A percentile compares a stretch with the other conserved stretches of the same genome.
These are phyloP conservation scores for Zaprionus tsacasi DNA, from an alignment of 1,140 invertebrate genomes.

Conservation along the genomic window DNA sequence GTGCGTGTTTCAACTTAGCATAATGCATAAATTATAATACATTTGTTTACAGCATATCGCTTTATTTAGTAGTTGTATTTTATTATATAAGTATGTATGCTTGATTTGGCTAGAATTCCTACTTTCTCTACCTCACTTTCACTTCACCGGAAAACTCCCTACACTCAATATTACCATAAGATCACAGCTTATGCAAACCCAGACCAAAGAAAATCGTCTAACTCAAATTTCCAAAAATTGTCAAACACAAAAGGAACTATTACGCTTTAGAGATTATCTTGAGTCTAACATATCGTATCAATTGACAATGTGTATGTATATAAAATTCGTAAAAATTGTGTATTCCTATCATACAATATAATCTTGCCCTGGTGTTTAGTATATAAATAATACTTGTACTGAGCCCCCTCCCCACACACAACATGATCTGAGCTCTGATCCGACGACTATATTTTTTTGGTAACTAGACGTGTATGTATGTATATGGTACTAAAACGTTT, in stretches of 20 bases:
- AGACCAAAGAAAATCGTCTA: slow-evolving; percentile 10
- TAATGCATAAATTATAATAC: slow-evolving; percentile 72
- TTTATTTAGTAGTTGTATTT: slow-evolving; percentile 8
- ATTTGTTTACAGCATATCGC: slow-evolving; percentile 59
- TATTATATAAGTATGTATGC: slow-evolving; percentile 11
- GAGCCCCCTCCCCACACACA: slow-evolving; percentile 30
- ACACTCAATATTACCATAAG: slow-evolving; percentile 27
- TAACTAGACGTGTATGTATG: background rate
- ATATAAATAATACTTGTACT: slow-evolving; percentile 69
- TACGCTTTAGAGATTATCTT: background rate
- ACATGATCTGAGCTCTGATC: slow-evolving; percentile 15
- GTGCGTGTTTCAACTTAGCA: slow-evolving; percentile 52
- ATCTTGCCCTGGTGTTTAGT: slow-evolving; percentile 8
- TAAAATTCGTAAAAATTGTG: slow-evolving; percentile 72
- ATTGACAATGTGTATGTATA: slow-evolving; percentile 55
- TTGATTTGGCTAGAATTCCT: slow-evolving; percentile 49
- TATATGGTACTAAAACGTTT: slow-evolving; percentile 51
- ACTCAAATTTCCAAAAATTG: background rate
- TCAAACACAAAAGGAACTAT: slow-evolving; percentile 3
- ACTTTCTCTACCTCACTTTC: slow-evolving; percentile 2
- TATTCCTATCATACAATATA: slow-evolving; percentile 48
- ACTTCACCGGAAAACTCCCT: slow-evolving; percentile 1
- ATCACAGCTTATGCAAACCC: slow-evolving; percentile 51
- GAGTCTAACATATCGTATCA: slow-evolving; percentile 19
- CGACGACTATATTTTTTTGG: slow-evolving; percentile 20